These are phyloP conservation scores for Percina caprodes DNA, from an alignment of 2,113 vertebrate species.

Conservation along the genomic window DNA sequence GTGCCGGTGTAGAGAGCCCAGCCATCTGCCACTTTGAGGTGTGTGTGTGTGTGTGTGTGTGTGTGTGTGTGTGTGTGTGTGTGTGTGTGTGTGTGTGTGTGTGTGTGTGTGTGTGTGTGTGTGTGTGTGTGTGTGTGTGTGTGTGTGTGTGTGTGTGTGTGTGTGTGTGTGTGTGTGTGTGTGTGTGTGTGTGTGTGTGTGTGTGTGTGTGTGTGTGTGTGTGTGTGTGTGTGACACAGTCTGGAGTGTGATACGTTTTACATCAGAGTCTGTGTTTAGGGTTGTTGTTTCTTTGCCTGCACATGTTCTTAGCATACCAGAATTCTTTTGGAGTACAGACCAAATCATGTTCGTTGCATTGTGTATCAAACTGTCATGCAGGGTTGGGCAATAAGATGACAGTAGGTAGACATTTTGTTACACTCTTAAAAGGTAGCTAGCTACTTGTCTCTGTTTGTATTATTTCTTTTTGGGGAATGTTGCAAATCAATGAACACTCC, in stretches of 20 bases:
- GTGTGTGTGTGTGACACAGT: slow-evolving; percentile 13
- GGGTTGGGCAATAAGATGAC: background rate
- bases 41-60: slow-evolving; percentile 1
- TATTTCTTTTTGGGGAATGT: background rate
- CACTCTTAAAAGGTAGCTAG: background rate
- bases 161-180: no score
- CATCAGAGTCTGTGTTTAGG: background rate
- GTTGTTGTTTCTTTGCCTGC: background rate
- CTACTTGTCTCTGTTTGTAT: background rate
- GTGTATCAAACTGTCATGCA: background rate
- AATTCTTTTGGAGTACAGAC: background rate
- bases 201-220: background rate
- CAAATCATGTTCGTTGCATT: background rate
- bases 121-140: no score
- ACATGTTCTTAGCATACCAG: background rate
- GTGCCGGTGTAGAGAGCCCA: slow-evolving; percentile 43
- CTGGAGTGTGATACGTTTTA: slow-evolving; percentile 1
- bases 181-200: slow-evolving; percentile 5
- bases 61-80: background rate
- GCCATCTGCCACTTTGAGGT: slow-evolving; percentile 72
- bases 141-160: no score
- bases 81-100: slow-evolving; percentile 3
- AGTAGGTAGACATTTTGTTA: background rate
- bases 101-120: slow-evolving; percentile 1
- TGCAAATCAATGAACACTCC: background rate